Evolutionary conservation across 1,140 invertebrate species (phyloP).

Genomic region (Panulirus ornatus): DNA sequence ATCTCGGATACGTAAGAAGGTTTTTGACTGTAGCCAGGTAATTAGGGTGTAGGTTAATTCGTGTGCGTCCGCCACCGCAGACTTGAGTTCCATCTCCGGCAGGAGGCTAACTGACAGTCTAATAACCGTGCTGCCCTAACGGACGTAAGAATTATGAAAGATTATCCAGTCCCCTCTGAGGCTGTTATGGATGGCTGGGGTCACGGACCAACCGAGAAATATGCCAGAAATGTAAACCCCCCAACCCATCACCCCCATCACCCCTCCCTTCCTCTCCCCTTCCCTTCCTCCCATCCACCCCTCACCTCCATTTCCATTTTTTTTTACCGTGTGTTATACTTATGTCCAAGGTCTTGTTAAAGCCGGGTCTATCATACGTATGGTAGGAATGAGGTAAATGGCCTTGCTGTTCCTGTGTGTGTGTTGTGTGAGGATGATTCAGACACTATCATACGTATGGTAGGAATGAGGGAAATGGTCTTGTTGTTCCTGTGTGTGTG

Average conservation of each 20-base stretch:
- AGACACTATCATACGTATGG: no score
- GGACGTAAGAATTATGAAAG: slow-evolving; percentile 54
- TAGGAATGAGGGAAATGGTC: no score
- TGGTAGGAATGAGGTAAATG: no score
- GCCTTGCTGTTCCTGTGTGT: no score
- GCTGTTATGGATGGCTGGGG: slow-evolving; percentile 9
- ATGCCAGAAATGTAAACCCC: background rate
- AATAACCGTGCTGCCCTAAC: slow-evolving; percentile 22
- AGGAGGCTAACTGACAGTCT: slow-evolving; percentile 37
- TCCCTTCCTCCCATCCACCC: background rate
- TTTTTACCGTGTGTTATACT: no score
- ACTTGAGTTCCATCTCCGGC: background rate
- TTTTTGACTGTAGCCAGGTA: background rate
- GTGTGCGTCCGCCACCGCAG: background rate
- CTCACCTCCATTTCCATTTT: background rate
- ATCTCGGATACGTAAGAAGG: background rate
- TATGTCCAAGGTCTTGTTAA: no score
- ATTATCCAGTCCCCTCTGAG: slow-evolving; percentile 28
- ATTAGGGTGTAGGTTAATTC: no score
- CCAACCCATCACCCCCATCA: background rate
- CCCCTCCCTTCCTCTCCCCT: background rate
- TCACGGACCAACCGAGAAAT: background rate
- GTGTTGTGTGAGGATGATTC: no score
- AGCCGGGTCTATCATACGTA: no score
- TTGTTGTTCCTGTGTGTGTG: no score